Base-by-base conservation (phyloP, 1,140 invertebrate species). In the Pseudomyrmex flavicornis region DNA sequence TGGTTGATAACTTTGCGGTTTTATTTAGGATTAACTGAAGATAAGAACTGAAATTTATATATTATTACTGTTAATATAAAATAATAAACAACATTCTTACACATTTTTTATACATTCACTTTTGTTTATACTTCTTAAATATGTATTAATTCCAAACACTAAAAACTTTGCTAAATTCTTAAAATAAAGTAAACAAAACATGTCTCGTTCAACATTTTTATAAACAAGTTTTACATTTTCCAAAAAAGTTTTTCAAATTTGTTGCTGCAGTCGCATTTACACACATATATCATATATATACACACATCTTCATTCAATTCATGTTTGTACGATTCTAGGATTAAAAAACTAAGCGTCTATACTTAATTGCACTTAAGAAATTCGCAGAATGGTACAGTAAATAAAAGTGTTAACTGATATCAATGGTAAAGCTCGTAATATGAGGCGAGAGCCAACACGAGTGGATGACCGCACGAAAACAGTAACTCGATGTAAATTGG, bases 341-440 rank as follows among this genome's bases (percentile, higher is more conserved):
- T 63, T 26, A 46, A 2, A 35, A 13, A 26, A 59, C 4, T 7
- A 2, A 17, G 8, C 48, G 17, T 15, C 17, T 15, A 59, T 44
- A 26, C 46, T 20, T 79, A 70, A 79, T 80, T 72, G 66, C 22
- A 22, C 54, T 72, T 44, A 50, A 54, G 44, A 61, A 68, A 69
- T 70, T 50, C 26, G 26, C 48, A 26, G 17, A 46, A 48, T 17
- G 12, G 5, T 44, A 77, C 59, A 48, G 46, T 66, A 86, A 86
- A 86, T 86, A 84, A 62, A 54, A 58, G 52, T 50, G 69, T 83
- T 84, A 84, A 86, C 84, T 86, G 82, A 20, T 65, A 63, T 86
- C 82, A 84, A 86, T 65, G 76, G 20, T 70, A 80, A 80, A 79
- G 44, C 76, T 3, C 20, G 76, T 79, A 70, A 79, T n/a, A 20